A percentile compares a stretch with the other conserved stretches of the same genome.
phyloP scores from a whole-genome alignment of 2,888 invertebrate species.

The Cepaea hortensis region DNA sequence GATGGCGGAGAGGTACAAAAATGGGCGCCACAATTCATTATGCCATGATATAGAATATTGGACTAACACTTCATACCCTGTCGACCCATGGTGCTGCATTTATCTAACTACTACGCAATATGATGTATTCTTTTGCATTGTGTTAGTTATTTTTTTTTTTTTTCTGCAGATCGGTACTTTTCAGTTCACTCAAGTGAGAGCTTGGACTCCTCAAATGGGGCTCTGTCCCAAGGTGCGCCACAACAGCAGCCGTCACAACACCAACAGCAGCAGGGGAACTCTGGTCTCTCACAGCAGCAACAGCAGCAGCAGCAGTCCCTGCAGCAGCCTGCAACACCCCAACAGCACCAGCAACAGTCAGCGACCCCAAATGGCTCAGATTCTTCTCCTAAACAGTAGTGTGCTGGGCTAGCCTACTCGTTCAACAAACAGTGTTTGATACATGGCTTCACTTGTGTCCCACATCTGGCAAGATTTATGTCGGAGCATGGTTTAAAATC shows the following conservation, averaged over 20 bases:
- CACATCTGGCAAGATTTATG: not conserved
- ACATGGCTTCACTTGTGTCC: not conserved
- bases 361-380: constrained; percentile 31
- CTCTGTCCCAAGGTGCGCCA: constrained; percentile 36
- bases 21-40: too few species aligned
- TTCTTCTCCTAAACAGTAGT: constrained; percentile 40
- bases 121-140: not conserved
- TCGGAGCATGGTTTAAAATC: not conserved
- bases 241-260: constrained; percentile 35
- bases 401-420: not conserved
- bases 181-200: constrained; percentile 52
- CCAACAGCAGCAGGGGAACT: constrained; percentile 31
- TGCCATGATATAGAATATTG: too few species aligned
- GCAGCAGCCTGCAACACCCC: not conserved
- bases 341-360: constrained; percentile 38
- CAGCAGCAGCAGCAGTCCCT: constrained; percentile 20
- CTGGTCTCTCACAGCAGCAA: constrained; percentile 25
- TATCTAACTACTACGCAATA: not conserved
- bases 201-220: constrained; percentile 49
- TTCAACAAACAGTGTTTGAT: not conserved
- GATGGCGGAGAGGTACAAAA: too few species aligned
- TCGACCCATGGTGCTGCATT: too few species aligned
- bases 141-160: not conserved
- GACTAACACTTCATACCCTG: too few species aligned
- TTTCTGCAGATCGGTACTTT: constrained; percentile 52